Evolutionary conservation across 2,888 invertebrate genomes (phyloP), one percentile per base, ranked within the genome.

Genomic region (Cistogaster globosa): DNA sequence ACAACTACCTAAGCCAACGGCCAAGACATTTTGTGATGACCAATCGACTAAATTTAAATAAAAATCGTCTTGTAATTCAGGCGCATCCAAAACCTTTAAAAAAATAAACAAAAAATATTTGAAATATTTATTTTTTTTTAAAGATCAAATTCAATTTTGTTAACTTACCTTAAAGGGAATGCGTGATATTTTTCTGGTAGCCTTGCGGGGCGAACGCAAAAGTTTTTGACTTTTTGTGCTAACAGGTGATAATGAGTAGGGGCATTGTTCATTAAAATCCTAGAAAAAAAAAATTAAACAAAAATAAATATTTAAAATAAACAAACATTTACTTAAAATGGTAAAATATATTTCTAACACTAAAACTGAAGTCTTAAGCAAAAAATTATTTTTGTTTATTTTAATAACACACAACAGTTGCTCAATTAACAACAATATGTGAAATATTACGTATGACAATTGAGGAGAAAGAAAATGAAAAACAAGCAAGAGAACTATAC

Each of bases 31-130:
- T 93, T 98, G 98, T 71, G 98, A 97, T 7, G 99, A 99, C 99
- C 99, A 99, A 93, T 99, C 99, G 48, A 99, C 99, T 86, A 99
- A 94, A 93, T 99, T 99, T 88, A 99, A 93, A 92, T 99, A 99
- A 94, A 99, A 99, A 93, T 99, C 99, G 93, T 99, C 99, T 93
- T 99, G 92, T 79, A 93, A 87, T 81, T 92, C 92, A 20, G 92
- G 92, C 32, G 92, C 92, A 88, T 92, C 92, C 85, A 92, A 88
- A 55, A 91, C 90, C 90, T 90, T 57, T 20, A 76, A 57, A 84
- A 84, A 55, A 36, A 22, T 22, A 55, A 16, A 55, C n/a, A 18
- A 75, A 42, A 22, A n/a, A 58, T 45, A 45, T 14, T 7, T 58
- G 18, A 26, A 2, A 67, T 8, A 74, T n/a, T 45, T 45, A 60